A percentile compares a stretch with the other conserved stretches of the same genome.
Evolutionary conservation across 1,140 invertebrate genomes (phyloP).

Genomic region (Cyclargus thomasi): DNA sequence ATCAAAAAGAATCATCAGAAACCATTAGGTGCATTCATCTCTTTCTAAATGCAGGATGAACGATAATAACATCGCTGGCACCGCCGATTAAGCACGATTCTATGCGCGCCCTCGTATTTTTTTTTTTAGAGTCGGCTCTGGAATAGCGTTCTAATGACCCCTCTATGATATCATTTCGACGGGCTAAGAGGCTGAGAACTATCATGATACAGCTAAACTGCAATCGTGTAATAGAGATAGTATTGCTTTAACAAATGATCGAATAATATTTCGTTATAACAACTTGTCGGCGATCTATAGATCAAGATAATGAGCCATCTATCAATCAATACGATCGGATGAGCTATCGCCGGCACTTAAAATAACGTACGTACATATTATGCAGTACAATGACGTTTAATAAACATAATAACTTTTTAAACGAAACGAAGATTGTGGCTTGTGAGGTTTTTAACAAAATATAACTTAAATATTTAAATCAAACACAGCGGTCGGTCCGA

Average conservation of each 20-base stretch:
- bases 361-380: neutral
- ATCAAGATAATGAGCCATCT: slow-evolving; percentile 20
- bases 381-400: neutral
- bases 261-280: slow-evolving; percentile 22
- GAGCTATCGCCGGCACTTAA: neutral
- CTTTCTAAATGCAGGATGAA: slow-evolving; percentile 46
- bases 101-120: slow-evolving; percentile 69
- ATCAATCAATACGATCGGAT: slow-evolving; percentile 25
- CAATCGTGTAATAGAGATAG: slow-evolving; percentile 19
- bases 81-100: slow-evolving; percentile 69
- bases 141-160: slow-evolving; percentile 40
- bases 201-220: slow-evolving; percentile 45
- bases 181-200: slow-evolving; percentile 32
- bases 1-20: slow-evolving; percentile 59
- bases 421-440: neutral
- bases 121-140: slow-evolving; percentile 42
- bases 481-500: slow-evolving; percentile 6
- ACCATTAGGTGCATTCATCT: slow-evolving; percentile 41
- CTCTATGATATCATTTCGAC: slow-evolving; percentile 38
- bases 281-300: slow-evolving; percentile 23
- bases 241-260: slow-evolving; percentile 17
- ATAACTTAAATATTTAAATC: slow-evolving; percentile 6
- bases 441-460: neutral
- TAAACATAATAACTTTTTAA: neutral
- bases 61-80: slow-evolving; percentile 42